phyloP scores from a whole-genome alignment of 2,797 vertebrate species.

The Pogonophryne albipinna region DNA sequence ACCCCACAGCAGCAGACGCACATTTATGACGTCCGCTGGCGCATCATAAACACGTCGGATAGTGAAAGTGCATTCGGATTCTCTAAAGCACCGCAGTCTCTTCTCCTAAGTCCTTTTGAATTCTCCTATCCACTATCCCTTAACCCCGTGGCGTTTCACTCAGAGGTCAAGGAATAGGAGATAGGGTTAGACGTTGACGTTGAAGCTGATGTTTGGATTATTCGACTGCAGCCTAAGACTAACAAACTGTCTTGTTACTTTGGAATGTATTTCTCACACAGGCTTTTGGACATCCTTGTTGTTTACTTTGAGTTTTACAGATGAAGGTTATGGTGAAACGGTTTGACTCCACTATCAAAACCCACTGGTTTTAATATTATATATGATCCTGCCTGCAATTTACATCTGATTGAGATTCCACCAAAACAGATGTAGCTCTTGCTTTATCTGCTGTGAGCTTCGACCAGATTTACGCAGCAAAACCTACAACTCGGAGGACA shows the following conservation, averaged over 20 bases:
- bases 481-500: constrained; percentile 54
- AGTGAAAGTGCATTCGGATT: too few relatives aligned
- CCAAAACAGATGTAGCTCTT: constrained; percentile 67
- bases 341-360: constrained; percentile 22
- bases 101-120: too few relatives aligned
- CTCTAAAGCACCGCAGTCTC: too few relatives aligned
- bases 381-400: constrained; percentile 54
- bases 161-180: too few relatives aligned
- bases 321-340: constrained; percentile 19
- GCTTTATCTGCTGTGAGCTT: constrained; percentile 55
- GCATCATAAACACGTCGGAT: too few relatives aligned
- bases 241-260: constrained; percentile 27
- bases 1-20: too few relatives aligned
- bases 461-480: constrained; percentile 63
- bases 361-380: constrained; percentile 38
- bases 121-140: too few relatives aligned
- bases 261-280: constrained; percentile 25
- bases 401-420: constrained; percentile 60
- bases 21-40: too few relatives aligned
- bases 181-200: too few relatives aligned
- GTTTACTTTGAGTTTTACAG: constrained; percentile 38
- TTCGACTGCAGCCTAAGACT: too few relatives aligned
- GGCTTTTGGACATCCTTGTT: constrained; percentile 11
- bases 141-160: too few relatives aligned
- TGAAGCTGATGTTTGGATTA: too few relatives aligned